phyloP scores from a whole-genome alignment of 2,113 vertebrate species.

The Lipotes vexillifer region DNA sequence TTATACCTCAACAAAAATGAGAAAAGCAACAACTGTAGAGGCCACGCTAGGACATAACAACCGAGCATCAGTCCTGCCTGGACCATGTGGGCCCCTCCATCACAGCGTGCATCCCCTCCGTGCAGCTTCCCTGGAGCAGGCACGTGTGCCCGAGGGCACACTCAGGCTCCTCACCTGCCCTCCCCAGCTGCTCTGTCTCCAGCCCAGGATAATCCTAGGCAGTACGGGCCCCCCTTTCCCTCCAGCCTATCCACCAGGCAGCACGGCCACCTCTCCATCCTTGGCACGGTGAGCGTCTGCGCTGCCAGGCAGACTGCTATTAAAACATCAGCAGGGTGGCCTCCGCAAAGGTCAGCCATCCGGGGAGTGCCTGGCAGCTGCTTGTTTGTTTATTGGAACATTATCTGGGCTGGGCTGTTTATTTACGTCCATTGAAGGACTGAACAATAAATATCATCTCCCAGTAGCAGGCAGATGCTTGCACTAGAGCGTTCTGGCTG shows the following conservation, averaged over 20 bases:
- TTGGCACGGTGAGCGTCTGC: not conserved
- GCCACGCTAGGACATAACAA: not conserved
- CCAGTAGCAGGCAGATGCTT: slow-evolving; percentile 86
- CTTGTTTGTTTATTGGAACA: slow-evolving; percentile 84
- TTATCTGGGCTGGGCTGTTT: slow-evolving; percentile 82
- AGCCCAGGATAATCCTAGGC: not conserved
- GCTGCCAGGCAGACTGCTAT: slow-evolving; percentile 76
- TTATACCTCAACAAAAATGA: not conserved
- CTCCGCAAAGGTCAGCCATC: slow-evolving; percentile 81
- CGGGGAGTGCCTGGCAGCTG: slow-evolving; percentile 82
- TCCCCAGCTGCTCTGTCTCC: not conserved
- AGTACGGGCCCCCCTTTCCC: not conserved
- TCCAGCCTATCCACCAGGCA: not conserved
- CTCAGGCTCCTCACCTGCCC: not conserved
- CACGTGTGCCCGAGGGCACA: rapidly evolving
- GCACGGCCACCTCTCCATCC: slow-evolving; percentile 19
- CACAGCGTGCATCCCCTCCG: rapidly evolving
- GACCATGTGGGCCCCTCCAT: not conserved
- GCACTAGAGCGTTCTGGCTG: slow-evolving; percentile 76
- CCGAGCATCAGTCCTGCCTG: too few species aligned
- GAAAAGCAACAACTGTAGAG: not conserved
- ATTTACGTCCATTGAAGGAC: slow-evolving; percentile 84
- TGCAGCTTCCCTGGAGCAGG: not conserved
- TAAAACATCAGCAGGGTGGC: slow-evolving; percentile 78
- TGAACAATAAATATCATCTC: slow-evolving; percentile 84